Conservation (phyloP, 2,113 vertebrate genomes). For the Brachirus orientalis region DNA sequence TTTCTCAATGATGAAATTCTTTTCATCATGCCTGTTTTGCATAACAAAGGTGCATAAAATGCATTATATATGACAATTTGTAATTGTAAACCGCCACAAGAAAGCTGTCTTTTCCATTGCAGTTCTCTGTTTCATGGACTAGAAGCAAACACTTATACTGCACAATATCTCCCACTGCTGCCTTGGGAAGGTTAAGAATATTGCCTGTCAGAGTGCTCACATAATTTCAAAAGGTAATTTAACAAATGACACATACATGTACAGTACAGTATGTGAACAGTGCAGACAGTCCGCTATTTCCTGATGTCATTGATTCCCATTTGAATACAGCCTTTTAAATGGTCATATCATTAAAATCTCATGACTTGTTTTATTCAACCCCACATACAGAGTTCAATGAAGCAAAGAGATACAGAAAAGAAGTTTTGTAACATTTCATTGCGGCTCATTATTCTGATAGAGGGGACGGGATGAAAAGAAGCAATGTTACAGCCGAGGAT, state of each 20-base stretch:
- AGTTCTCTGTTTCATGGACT: conserved; percentile 41
- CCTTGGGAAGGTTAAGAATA: conserved; percentile 48
- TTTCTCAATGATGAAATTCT: conserved; percentile 74
- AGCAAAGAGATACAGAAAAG: conserved; percentile 21
- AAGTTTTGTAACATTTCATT: conserved; percentile 63
- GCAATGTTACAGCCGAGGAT: conserved; percentile 53
- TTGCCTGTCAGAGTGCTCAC: conserved; percentile 36
- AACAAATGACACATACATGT: conserved; percentile 24
- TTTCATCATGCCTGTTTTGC: conserved; percentile 74
- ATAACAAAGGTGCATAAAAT: conserved; percentile 78
- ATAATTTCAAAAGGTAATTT: conserved; percentile 42
- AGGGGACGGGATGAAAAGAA: conserved; percentile 55
- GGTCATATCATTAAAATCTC: conserved; percentile 40
- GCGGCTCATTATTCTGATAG: conserved; percentile 59
- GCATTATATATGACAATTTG: conserved; percentile 66
- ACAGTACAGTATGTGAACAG: conserved; percentile 20
- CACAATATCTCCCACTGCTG: conserved; percentile 18
- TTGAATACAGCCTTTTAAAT: conserved; percentile 59
- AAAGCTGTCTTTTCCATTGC: conserved; percentile 24
- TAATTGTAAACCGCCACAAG: conserved; percentile 52
- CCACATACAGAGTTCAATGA: conserved; percentile 28
- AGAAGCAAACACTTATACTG: conserved; percentile 23
- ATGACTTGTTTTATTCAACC: conserved; percentile 33
- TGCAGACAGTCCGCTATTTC: conserved; percentile 14
- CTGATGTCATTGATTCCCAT: conserved; percentile 36